Percentiles rank a stretch among this genome's conserved stretches.
These are phyloP conservation scores for Pogoniulus pusillus DNA, from an alignment of 2,797 vertebrate species.

Conservation along the genomic window DNA sequence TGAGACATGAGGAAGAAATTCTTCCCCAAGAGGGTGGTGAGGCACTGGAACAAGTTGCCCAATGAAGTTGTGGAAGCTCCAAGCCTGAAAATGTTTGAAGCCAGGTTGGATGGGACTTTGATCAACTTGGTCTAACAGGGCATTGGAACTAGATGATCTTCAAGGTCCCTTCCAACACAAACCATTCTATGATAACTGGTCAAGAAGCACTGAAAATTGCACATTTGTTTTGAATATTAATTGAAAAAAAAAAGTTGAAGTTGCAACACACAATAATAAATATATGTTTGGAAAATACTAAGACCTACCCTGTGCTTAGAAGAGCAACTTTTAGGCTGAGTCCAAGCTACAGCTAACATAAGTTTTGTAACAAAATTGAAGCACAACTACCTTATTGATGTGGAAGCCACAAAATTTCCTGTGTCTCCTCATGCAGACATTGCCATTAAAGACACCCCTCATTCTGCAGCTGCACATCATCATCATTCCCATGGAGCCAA, in stretches of 20 bases:
- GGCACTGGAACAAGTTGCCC: no score
- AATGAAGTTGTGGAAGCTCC: no score
- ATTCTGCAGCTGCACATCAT: rapidly evolving
- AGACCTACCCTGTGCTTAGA: background rate
- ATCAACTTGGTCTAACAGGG: no score
- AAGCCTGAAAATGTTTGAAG: no score
- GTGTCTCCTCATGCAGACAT: background rate
- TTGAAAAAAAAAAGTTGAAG: background rate
- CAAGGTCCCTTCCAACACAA: no score
- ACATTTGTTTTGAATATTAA: background rate
- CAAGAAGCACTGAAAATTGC: background rate
- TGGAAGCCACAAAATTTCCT: background rate
- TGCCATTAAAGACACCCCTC: background rate
- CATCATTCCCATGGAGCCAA: background rate
- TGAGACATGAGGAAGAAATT: no score
- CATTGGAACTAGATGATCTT: no score
- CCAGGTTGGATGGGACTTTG: no score
- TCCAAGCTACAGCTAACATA: background rate
- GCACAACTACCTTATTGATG: background rate
- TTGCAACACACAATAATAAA: background rate
- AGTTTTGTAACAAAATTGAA: background rate
- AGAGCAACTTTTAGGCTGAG: background rate
- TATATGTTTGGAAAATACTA: background rate
- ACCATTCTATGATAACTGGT: background rate
- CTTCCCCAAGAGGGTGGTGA: no score